Percentiles rank a stretch among this genome's conserved stretches.
phyloP scores from a whole-genome alignment of 2,888 invertebrate genomes.

The Drosophila vallismaia region DNA sequence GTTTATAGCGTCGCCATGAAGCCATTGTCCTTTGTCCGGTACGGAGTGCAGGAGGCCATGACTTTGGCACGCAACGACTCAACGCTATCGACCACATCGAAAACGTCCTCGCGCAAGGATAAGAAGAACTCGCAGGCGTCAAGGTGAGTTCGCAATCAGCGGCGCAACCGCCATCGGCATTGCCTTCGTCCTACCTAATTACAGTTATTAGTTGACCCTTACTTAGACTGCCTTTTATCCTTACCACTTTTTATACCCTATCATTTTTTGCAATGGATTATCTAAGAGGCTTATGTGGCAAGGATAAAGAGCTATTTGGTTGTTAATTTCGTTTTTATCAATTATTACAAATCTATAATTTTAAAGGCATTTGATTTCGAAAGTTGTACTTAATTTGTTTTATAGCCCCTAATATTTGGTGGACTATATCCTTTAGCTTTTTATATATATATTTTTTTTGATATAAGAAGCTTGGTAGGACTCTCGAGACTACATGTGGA shows the following conservation, averaged over 20 bases:
- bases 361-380: no score
- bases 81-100: slow-evolving; percentile 87
- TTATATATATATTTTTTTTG: no score
- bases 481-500: no score
- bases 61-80: slow-evolving; percentile 84
- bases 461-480: no score
- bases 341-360: no score
- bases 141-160: slow-evolving; percentile 75
- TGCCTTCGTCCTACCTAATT: slow-evolving; percentile 43
- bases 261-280: neutral
- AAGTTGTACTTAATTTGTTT: no score
- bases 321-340: no score
- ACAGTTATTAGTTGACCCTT: slow-evolving; percentile 55
- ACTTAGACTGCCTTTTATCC: neutral
- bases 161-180: neutral
- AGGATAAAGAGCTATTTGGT: neutral
- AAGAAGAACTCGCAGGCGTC: slow-evolving; percentile 84
- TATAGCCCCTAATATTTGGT: no score
- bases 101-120: slow-evolving; percentile 84
- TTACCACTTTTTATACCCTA: neutral
- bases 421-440: no score
- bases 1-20: slow-evolving; percentile 87
- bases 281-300: neutral
- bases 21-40: slow-evolving; percentile 83
- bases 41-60: slow-evolving; percentile 84